A percentile compares a stretch with the other conserved stretches of the same genome.
phyloP scores from a whole-genome alignment of 2,113 vertebrate genomes.

The Trachemys scripta region DNA sequence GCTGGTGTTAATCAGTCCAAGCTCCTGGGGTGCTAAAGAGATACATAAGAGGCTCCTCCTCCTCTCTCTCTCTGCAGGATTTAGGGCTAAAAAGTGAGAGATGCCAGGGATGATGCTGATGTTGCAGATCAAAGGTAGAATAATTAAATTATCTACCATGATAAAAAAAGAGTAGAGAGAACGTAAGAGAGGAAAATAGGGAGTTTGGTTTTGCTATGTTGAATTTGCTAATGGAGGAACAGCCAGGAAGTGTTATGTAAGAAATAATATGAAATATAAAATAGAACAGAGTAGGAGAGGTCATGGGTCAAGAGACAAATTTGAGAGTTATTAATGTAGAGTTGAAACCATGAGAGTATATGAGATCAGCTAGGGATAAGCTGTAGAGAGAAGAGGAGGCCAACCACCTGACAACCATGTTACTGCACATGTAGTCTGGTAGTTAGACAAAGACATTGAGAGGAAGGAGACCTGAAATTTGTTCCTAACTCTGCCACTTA shows the following conservation, averaged over 20 bases:
- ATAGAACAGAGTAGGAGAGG: neutral
- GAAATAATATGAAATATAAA: neutral
- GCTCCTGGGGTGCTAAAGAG: no score
- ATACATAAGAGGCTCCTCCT: no score
- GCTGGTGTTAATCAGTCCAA: no score
- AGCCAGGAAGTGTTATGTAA: neutral
- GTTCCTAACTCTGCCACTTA: neutral
- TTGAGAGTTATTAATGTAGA: neutral
- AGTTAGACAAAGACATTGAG: neutral
- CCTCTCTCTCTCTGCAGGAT: neutral
- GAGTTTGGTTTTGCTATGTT: neutral
- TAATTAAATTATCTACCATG: neutral
- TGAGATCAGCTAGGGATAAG: neutral
- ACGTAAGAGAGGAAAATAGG: neutral
- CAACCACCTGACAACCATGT: neutral
- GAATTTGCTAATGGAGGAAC: no score
- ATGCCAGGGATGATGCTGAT: neutral
- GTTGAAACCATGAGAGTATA: neutral
- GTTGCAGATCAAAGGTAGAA: neutral
- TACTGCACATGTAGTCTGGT: neutral
- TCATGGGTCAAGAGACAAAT: neutral
- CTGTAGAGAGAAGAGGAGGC: neutral
- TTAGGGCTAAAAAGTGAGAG: neutral
- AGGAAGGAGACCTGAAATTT: neutral
- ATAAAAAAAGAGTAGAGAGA: neutral